These are phyloP conservation scores for Agrilus mali DNA, from an alignment of 2,888 invertebrate species.

Conservation along the genomic window DNA sequence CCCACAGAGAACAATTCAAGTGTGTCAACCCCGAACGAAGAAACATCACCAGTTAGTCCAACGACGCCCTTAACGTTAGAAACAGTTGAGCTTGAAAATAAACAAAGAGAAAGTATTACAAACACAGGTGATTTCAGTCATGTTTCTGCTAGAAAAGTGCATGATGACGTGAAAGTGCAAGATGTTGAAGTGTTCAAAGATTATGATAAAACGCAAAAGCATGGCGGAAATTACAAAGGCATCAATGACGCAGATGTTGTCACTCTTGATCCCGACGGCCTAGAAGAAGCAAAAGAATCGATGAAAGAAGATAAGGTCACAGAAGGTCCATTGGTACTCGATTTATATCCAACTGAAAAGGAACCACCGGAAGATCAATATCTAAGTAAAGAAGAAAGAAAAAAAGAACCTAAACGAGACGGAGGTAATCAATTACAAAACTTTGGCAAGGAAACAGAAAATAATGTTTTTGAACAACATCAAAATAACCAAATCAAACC, in stretches of 20 bases:
- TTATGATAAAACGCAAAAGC: constrained; percentile 16
- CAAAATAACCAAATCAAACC: too few species aligned
- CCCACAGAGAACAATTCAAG: background rate
- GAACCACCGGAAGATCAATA: too few species aligned
- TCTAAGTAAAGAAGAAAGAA: too few species aligned
- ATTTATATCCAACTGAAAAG: too few species aligned
- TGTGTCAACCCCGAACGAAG: constrained; percentile 4
- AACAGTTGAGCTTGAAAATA: background rate
- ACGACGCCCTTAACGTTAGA: too few species aligned
- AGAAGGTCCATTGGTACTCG: too few species aligned
- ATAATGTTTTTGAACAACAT: too few species aligned
- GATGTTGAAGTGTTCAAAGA: constrained; percentile 17
- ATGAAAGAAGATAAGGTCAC: too few species aligned
- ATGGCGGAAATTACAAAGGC: constrained; percentile 20
- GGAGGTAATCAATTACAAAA: too few species aligned
- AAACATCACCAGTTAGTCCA: constrained; percentile 2
- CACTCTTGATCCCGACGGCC: constrained; percentile 4
- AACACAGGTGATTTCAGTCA: too few species aligned
- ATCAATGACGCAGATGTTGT: background rate
- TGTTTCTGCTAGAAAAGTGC: background rate
- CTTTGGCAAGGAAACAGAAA: too few species aligned
- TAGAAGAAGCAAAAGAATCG: constrained; percentile 2
- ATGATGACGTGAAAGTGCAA: constrained; percentile 10
- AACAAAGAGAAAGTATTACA: background rate
- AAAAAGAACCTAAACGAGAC: too few species aligned